Percentiles rank a stretch among this genome's conserved stretches.
These are phyloP conservation scores for Pediacus dermestoides DNA, from an alignment of 2,888 invertebrate species.

Conservation along the genomic window DNA sequence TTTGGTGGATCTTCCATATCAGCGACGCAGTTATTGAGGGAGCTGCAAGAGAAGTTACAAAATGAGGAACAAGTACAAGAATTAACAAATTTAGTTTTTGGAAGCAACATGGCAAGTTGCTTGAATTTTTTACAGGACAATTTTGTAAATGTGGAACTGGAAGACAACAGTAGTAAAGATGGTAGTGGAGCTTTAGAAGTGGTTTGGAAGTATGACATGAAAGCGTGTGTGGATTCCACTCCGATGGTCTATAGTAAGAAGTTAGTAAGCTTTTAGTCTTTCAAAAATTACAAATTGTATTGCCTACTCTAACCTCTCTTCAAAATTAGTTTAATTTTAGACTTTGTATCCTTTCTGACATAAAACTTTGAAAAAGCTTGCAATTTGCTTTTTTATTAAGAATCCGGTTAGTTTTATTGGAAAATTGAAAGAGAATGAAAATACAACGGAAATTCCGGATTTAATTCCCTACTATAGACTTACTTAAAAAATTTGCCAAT, in stretches of 20 bases:
- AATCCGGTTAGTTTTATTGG: too few relatives aligned
- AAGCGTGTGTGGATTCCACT: constrained; percentile 81
- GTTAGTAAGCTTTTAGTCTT: constrained; percentile 45
- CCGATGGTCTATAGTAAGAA: constrained; percentile 56
- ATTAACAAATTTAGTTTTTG: too few relatives aligned
- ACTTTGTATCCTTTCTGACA: too few relatives aligned
- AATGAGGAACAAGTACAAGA: constrained; percentile 50
- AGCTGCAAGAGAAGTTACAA: constrained; percentile 51
- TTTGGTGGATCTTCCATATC: constrained; percentile 70
- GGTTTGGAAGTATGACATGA: constrained; percentile 59
- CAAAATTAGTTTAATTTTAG: too few relatives aligned
- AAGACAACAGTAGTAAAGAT: too few relatives aligned
- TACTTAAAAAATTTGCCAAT: too few relatives aligned
- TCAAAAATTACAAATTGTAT: constrained; percentile 7
- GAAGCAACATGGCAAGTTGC: constrained; percentile 47
- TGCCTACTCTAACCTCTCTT: too few relatives aligned
- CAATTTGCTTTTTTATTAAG: too few relatives aligned
- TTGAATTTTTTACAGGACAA: constrained; percentile 36
- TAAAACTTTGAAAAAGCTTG: too few relatives aligned
- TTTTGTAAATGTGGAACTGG: neutral
- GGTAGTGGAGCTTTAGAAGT: constrained; percentile 6
- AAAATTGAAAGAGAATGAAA: too few relatives aligned
- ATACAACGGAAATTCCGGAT: too few relatives aligned
- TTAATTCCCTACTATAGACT: too few relatives aligned
- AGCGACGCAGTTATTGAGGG: constrained; percentile 62